Evolutionary conservation across 2,113 vertebrate genomes (phyloP).

Genomic region (Cyrtonyx montezumae): DNA sequence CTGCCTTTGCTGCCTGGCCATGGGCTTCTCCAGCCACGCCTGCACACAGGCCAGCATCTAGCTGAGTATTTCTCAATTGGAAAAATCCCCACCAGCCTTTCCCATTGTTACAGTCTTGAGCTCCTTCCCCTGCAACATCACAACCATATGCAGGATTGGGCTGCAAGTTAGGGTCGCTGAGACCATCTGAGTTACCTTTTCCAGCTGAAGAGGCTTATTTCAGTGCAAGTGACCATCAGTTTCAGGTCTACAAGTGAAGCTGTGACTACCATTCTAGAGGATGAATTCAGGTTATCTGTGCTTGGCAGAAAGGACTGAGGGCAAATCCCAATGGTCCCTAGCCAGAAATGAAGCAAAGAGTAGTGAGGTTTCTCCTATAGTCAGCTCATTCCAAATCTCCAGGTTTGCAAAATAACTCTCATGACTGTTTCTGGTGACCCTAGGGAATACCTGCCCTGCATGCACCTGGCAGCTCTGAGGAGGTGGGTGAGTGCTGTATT

Average conservation of each 20-base stretch:
- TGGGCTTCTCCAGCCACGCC: neutral
- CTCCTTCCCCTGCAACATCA: neutral
- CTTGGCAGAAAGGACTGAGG: neutral
- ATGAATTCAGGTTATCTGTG: neutral
- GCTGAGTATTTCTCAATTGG: neutral
- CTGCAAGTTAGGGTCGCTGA: neutral
- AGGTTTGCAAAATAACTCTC: neutral
- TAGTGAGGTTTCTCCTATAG: neutral
- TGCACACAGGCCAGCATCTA: neutral
- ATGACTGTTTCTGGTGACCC: neutral
- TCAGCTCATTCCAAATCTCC: neutral
- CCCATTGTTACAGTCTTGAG: neutral
- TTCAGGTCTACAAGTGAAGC: neutral
- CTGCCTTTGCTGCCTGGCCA: neutral
- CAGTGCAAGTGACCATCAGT: neutral
- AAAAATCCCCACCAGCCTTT: neutral
- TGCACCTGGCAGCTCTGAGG: neutral
- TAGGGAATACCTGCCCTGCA: too few relatives aligned
- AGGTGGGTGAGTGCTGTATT: neutral
- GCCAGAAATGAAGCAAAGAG: neutral
- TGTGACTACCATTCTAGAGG: neutral
- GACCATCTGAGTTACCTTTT: neutral
- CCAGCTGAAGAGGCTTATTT: neutral
- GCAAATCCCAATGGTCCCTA: neutral
- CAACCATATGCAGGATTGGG: neutral